Evolutionary conservation across 2,113 vertebrate species (phyloP).

Genomic region (Taxidea taxus): DNA sequence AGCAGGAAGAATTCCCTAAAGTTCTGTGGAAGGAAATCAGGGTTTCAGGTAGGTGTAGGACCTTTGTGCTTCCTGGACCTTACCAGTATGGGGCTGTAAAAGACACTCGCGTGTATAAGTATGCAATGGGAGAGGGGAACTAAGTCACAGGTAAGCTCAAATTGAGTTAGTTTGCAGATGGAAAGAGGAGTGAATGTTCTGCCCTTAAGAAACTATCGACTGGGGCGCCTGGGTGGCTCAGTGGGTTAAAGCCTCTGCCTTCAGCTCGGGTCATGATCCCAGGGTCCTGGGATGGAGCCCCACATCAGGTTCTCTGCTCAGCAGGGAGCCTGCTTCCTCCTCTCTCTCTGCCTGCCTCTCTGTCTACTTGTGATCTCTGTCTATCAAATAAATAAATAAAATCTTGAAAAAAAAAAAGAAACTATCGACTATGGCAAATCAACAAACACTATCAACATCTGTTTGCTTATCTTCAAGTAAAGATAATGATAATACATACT

Average conservation of each 20-base stretch:
- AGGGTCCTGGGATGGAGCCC: too few relatives aligned
- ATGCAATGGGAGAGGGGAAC: not conserved
- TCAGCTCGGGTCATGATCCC: too few relatives aligned
- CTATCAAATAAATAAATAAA: too few relatives aligned
- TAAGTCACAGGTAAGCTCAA: not conserved
- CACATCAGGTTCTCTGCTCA: too few relatives aligned
- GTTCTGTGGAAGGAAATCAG: not conserved
- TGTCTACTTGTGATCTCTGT: too few relatives aligned
- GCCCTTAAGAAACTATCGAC: not conserved
- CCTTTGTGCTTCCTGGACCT: not conserved
- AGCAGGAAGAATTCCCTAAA: not conserved
- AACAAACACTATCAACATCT: not conserved
- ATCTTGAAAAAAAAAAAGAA: too few relatives aligned
- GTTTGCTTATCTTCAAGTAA: not conserved
- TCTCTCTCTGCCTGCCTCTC: too few relatives aligned
- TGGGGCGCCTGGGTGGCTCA: too few relatives aligned
- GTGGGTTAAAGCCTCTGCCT: too few relatives aligned
- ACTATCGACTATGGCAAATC: too few relatives aligned
- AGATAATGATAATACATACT: not conserved
- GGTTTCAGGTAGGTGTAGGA: not conserved
- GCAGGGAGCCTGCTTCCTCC: too few relatives aligned
- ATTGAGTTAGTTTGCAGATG: not conserved
- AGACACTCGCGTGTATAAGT: not conserved
- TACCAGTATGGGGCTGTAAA: not conserved
- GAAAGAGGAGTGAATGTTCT: not conserved